Percentiles rank a stretch among this genome's conserved stretches.
Evolutionary conservation across 2,113 vertebrate species (phyloP).

Genomic region (Datnioides undecimradiatus): DNA sequence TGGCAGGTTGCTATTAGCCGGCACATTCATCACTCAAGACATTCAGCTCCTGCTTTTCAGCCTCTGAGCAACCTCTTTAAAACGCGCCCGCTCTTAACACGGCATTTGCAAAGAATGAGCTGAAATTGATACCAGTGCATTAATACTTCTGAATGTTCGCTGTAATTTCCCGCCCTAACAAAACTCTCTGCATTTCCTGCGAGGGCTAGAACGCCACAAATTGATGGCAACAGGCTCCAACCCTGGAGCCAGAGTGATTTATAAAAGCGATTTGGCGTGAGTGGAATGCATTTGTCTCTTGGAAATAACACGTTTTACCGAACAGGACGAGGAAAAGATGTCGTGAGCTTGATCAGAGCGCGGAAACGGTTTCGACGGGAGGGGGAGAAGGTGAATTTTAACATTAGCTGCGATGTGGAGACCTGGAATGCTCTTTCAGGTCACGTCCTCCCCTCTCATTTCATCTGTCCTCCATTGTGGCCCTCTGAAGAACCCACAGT

Average conservation of each 20-base stretch:
- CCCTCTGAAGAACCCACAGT: constrained; percentile 2
- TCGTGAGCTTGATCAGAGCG: constrained; percentile 6
- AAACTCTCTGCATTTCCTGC: background rate
- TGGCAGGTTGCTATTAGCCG: background rate
- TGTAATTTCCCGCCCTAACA: constrained; percentile 30
- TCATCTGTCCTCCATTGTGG: constrained; percentile 24
- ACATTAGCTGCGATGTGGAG: constrained; percentile 4
- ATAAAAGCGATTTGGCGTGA: constrained; percentile 39
- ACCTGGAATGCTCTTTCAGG: constrained; percentile 17
- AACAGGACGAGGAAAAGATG: background rate
- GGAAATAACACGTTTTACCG: constrained; percentile 3
- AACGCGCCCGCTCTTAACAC: background rate
- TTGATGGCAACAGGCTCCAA: constrained; percentile 18
- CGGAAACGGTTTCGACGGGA: background rate
- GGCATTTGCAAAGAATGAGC: constrained; percentile 43
- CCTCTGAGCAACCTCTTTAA: background rate
- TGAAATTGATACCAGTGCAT: constrained; percentile 14
- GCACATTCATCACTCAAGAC: constrained; percentile 12
- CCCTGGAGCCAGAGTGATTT: constrained; percentile 42
- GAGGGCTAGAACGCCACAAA: constrained; percentile 6
- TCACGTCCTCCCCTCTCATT: constrained; percentile 39
- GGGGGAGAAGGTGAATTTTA: background rate
- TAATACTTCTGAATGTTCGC: constrained; percentile 21
- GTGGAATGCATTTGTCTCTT: constrained; percentile 18
- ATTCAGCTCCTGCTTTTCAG: constrained; percentile 10